Conservation (phyloP, 23 tunicate species). For the Styela clava region DNA sequence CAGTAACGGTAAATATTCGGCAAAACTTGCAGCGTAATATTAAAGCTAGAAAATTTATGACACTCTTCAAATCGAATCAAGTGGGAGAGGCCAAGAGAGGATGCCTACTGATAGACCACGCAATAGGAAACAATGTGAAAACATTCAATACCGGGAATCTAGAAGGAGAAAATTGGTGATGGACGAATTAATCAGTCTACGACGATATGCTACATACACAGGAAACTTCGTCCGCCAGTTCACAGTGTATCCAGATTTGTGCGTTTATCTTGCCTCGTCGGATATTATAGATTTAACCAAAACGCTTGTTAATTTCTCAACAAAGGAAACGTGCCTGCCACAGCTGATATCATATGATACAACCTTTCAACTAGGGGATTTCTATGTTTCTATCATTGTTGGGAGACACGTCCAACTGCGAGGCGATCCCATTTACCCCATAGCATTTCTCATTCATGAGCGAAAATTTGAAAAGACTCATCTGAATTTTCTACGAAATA, state of each 20-base stretch:
- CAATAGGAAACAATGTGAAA: neutral
- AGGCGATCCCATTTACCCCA: neutral
- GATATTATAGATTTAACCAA: neutral
- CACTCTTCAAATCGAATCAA: neutral
- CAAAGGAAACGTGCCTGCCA: neutral
- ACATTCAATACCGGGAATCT: neutral
- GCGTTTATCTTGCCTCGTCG: neutral
- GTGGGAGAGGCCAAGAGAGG: neutral
- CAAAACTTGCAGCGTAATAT: too few relatives aligned
- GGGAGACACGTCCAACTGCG: neutral
- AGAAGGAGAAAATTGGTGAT: neutral
- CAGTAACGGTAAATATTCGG: neutral
- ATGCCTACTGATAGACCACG: slow-evolving; percentile 1
- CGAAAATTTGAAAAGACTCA: neutral
- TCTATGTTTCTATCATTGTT: neutral
- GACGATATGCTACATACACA: neutral
- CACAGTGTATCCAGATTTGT: neutral
- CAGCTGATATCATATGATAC: slow-evolving; percentile 8
- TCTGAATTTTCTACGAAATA: neutral
- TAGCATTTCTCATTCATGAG: neutral
- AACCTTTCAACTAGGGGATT: neutral
- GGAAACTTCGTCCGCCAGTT: neutral
- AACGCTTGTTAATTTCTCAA: neutral
- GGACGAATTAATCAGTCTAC: neutral
- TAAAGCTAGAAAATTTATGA: too few relatives aligned